A percentile compares a stretch with the other conserved stretches of the same genome.
Evolutionary conservation across 2,797 vertebrate genomes (phyloP).

Genomic region (Halcyon badia): DNA sequence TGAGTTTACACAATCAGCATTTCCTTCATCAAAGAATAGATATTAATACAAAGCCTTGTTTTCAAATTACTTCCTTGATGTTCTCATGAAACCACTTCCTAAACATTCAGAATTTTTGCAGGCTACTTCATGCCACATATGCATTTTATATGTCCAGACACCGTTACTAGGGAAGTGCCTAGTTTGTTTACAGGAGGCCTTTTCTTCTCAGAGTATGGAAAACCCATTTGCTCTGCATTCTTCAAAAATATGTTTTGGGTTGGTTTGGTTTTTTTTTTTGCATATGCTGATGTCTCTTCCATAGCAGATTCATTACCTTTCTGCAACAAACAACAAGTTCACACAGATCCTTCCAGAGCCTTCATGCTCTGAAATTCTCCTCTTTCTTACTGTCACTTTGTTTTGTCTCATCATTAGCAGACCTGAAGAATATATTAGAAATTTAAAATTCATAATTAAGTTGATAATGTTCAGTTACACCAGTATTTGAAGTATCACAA

Average conservation of each 20-base stretch:
- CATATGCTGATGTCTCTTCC: constrained; percentile 17
- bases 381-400: constrained; percentile 47
- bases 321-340: constrained; percentile 50
- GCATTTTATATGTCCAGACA: not conserved
- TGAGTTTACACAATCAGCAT: not conserved
- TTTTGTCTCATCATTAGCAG: constrained; percentile 40
- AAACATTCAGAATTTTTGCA: not conserved
- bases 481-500: constrained; percentile 3
- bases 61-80: not conserved
- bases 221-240: not conserved
- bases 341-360: constrained; percentile 55
- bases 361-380: constrained; percentile 57
- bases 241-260: not conserved
- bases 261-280: not conserved
- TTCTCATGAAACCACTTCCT: not conserved
- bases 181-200: not conserved
- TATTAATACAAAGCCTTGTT: not conserved
- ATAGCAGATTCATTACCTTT: constrained; percentile 47
- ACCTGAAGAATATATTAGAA: constrained; percentile 54
- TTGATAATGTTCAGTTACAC: not conserved
- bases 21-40: not conserved
- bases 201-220: not conserved
- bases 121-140: not conserved
- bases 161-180: not conserved
- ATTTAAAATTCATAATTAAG: constrained; percentile 30